A percentile compares a stretch with the other conserved stretches of the same genome.
Evolutionary conservation across 2,888 invertebrate genomes (phyloP).

Genomic region (Antitype chi): DNA sequence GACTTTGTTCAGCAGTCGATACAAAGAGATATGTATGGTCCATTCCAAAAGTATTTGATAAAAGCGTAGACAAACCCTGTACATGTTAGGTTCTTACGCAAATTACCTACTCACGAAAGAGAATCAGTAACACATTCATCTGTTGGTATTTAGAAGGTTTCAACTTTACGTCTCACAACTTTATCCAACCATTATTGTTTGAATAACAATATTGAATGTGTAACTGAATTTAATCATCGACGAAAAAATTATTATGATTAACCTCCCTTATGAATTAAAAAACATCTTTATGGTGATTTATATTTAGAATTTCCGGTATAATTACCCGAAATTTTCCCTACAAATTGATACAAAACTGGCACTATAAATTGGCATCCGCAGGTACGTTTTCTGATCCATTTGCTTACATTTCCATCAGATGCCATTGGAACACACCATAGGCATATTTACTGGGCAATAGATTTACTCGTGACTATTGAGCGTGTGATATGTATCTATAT

Average conservation of each 20-base stretch:
- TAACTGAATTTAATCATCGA: background rate
- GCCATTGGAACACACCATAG: background rate
- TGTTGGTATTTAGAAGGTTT: background rate
- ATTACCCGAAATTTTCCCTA: background rate
- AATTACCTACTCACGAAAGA: background rate
- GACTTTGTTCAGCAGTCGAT: constrained; percentile 21
- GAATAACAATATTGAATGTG: background rate
- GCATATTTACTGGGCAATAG: constrained; percentile 10
- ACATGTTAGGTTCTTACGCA: background rate
- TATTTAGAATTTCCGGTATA: background rate
- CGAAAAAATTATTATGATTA: background rate
- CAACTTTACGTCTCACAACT: background rate
- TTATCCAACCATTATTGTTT: background rate
- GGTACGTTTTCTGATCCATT: background rate
- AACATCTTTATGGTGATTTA: background rate
- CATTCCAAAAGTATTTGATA: background rate
- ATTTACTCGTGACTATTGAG: constrained; percentile 6
- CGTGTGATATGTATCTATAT: background rate
- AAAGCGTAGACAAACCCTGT: background rate
- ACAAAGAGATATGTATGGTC: constrained; percentile 16
- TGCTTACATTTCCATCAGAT: background rate
- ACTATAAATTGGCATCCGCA: background rate
- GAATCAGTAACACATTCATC: background rate
- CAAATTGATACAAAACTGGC: background rate
- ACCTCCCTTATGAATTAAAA: background rate